Base-by-base conservation (phyloP, 2,888 invertebrate genomes). In the Agapostemon virescens region DNA sequence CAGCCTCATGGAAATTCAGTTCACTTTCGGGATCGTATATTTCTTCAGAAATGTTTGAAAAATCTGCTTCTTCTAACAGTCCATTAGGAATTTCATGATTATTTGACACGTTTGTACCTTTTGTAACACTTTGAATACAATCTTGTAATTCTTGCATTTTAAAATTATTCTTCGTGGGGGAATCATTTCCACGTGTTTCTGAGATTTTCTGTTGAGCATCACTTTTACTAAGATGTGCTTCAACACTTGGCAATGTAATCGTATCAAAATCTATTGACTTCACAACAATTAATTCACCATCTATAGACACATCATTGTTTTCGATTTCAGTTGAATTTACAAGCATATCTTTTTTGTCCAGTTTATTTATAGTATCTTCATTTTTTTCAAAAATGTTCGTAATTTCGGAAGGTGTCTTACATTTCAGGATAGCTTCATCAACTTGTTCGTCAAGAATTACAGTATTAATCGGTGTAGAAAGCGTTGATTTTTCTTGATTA, bases 1-100 rank as follows among this genome's bases (percentile, higher is more conserved):
- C 88, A 26, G 90, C 91, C 77, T 90, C 89, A 73, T 91, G 88
- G 75, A 90, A 90, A 77, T 85, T 86, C 38, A 86, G 36, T 38
- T 82, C 83, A 49, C 69, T 70, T 40, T 80, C 83, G 15, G 66
- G 78, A 40, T 84, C 78, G 17, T 82, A 82, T 2, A 30, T 20
- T 30, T 82, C 82, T 13, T 81, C 69, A 1, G 11, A 1, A 3
- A 36, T 58, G 20, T 72, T 55, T 17, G n/a, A 52, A 66, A 69
- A 38, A 66, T 30, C 40, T 23, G 1, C 20, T 23, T 6, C 26
- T 4, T 76, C 72, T 3, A 20, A 17, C 17, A 40, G 55, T 0
- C 33, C 69, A 2, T 69, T 73, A 7, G n/a, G 15, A 49, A 15
- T 26, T 17, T 69, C 76, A 7, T 17, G 30, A 69, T 36, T 26